phyloP scores from a whole-genome alignment of 1,140 invertebrate genomes.

The Anthonomus grandis region DNA sequence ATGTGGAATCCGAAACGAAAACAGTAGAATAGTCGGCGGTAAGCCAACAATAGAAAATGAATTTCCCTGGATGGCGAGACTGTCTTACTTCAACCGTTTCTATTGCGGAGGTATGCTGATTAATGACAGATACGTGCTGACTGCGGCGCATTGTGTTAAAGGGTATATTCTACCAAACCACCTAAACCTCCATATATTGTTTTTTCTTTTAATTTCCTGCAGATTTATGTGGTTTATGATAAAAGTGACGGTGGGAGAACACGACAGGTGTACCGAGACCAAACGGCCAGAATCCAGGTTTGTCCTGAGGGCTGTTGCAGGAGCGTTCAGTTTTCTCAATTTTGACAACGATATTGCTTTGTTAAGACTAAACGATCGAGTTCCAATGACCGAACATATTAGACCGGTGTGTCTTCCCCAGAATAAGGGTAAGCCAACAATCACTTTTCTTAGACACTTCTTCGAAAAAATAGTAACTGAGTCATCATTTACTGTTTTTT shows the following conservation, averaged over 20 bases:
- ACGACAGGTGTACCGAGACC: conserved; percentile 74
- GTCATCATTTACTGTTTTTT: too few species aligned
- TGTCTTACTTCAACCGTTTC: conserved; percentile 78
- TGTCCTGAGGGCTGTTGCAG: conserved; percentile 66
- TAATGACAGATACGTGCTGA: conserved; percentile 76
- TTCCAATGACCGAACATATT: conserved; percentile 70
- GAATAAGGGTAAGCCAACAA: conserved; percentile 53
- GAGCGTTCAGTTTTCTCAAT: conserved; percentile 76
- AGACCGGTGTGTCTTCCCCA: conserved; percentile 75
- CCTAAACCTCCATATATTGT: not conserved
- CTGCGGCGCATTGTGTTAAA: conserved; percentile 81
- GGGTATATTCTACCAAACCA: conserved; percentile 56
- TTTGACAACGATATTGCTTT: conserved; percentile 85
- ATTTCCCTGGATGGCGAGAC: conserved; percentile 78
- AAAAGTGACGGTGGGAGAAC: conserved; percentile 79
- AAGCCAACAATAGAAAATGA: conserved; percentile 67
- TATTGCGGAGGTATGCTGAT: conserved; percentile 83
- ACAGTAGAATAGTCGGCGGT: conserved; percentile 74
- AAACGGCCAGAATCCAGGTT: conserved; percentile 68
- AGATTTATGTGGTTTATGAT: conserved; percentile 90
- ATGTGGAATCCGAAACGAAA: conserved; percentile 75
- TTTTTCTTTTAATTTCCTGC: conserved; percentile 45
- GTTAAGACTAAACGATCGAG: conserved; percentile 70
- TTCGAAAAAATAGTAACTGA: not conserved
- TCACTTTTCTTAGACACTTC: not conserved